Conservation (phyloP, 2,113 vertebrate genomes). For the Indicator indicator region DNA sequence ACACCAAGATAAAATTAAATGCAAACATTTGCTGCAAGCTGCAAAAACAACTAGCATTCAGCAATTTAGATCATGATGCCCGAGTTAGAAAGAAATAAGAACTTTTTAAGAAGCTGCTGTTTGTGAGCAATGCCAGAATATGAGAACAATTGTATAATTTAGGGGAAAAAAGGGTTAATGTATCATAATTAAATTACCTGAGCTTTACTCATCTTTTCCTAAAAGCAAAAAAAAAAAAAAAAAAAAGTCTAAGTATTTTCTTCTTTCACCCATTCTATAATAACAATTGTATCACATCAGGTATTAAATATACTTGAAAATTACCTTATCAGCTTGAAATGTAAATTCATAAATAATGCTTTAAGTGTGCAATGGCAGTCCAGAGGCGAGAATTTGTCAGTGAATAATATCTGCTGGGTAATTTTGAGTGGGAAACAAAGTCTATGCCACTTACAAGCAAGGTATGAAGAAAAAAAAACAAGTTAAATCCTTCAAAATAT, state of each 20-base stretch:
- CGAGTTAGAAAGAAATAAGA: conserved; percentile 6
- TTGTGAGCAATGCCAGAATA: neutral
- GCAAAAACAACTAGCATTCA: conserved; percentile 1
- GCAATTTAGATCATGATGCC: conserved; percentile 14
- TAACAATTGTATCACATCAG: neutral
- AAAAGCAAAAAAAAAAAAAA: neutral
- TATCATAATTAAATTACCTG: conserved; percentile 33
- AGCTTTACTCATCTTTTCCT: neutral
- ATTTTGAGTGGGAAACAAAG: neutral
- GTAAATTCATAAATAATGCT: neutral
- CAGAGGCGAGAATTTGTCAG: neutral
- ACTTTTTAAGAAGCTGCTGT: neutral
- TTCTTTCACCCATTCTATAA: neutral
- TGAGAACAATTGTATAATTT: neutral
- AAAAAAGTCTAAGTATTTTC: neutral
- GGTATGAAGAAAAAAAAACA: neutral
- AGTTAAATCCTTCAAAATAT: neutral
- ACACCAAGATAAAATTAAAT: conserved; percentile 28
- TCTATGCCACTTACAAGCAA: neutral
- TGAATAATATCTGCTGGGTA: neutral
- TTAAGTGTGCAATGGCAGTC: neutral
- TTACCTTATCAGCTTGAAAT: neutral
- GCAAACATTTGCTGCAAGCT: conserved; percentile 31
- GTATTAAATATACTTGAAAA: neutral
- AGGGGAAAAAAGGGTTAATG: neutral